Conservation (phyloP, 2,888 invertebrate species). For the Timema podura region DNA sequence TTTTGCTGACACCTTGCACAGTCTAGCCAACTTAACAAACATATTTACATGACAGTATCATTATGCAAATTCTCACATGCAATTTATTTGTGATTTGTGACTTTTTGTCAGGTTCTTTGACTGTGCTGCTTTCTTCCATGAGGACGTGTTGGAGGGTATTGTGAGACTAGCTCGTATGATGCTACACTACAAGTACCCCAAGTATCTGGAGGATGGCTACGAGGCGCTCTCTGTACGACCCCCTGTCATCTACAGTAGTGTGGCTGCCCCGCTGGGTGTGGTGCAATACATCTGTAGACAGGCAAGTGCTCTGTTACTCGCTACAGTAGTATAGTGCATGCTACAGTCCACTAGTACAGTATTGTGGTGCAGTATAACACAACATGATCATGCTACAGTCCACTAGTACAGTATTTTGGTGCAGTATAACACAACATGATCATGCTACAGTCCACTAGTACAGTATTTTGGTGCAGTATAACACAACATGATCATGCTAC, state of each 20-base stretch:
- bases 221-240: constrained; percentile 74
- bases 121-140: constrained; percentile 80
- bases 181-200: constrained; percentile 73
- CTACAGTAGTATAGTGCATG: too few relatives aligned
- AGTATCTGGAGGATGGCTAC: constrained; percentile 77
- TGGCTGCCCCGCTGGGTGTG: constrained; percentile 71
- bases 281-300: constrained; percentile 78
- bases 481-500: neutral
- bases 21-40: too few relatives aligned
- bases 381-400: too few relatives aligned
- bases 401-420: too few relatives aligned
- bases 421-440: neutral
- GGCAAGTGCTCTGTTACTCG: constrained; percentile 36
- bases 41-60: too few relatives aligned
- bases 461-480: neutral
- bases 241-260: constrained; percentile 82
- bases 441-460: neutral
- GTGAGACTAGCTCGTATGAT: constrained; percentile 77
- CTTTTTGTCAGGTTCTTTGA: constrained; percentile 66
- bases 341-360: too few relatives aligned
- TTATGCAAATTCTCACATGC: too few relatives aligned
- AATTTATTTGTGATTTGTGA: neutral
- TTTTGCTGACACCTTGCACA: too few relatives aligned
- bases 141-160: constrained; percentile 82
- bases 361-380: too few relatives aligned